Evolutionary conservation across 35 echinoderm and acorn worm species (phyloP), one percentile per base, ranked within the genome.

Genomic region (Lytechinus pictus): DNA sequence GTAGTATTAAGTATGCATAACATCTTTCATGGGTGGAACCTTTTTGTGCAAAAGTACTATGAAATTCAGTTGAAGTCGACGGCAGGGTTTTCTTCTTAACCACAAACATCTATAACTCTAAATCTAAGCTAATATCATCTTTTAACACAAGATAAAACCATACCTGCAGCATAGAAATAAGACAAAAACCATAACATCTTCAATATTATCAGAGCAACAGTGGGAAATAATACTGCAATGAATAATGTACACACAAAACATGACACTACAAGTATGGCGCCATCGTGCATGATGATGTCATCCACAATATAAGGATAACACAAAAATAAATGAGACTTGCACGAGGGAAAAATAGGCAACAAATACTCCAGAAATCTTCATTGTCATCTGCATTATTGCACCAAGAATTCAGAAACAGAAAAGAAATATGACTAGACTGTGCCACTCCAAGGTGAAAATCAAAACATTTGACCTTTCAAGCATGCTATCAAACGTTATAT

Each of bases 171-270:
- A 79, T 79, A 79, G 66, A 79, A 79, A 79, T 24, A n/a, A n/a
- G 21, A 79, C 14, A 79, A 19, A 79, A 44, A n/a, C 24, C 19
- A 21, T 71, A 16, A 71, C 24, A 21, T 79, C 19, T n/a, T 24
- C 66, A 79, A 24, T 79, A 24, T 79, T 79, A 24, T 79, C 66
- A 5, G 19, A 24, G 66, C 66, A 79, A 79, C 7, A n/a, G n/a
- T 79, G 66, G 66, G 66, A 79, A 79, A 79, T 79, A 79, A 79
- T 79, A 79, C 66, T 79, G 66, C 66, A 79, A 79, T 79, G 66
- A 24, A 79, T 24, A 6, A 2, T 44, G 21, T 79, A 79, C 66
- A 79, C 66, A 79, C 66, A 79, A 79, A 79, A 24, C 3, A 14
- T n/a, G 66, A 79, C 21, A 24, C 66, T 19, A 79, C 66, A 24